Evolutionary conservation across 2,888 invertebrate genomes (phyloP).

Genomic region (Leptopilina drosophilae): DNA sequence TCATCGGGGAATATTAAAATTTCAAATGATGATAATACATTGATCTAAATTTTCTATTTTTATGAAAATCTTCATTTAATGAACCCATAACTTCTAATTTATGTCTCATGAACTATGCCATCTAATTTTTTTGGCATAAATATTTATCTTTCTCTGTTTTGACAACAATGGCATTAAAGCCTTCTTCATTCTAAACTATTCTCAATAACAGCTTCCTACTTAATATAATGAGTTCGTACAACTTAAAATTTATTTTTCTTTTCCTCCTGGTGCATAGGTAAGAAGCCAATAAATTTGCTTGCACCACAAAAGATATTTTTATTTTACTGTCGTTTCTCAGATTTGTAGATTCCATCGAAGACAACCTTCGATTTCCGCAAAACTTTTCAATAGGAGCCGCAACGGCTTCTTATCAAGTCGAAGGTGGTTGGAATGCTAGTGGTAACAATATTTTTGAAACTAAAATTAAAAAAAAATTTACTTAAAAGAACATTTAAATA

Average conservation of each 20-base stretch:
- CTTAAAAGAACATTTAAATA: no score
- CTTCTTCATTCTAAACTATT: no score
- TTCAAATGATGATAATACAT: no score
- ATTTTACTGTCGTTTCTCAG: neutral
- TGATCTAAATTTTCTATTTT: no score
- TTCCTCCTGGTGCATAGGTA: neutral
- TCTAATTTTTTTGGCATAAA: no score
- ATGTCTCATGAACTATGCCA: no score
- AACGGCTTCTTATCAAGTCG: conserved; percentile 81
- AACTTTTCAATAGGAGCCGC: conserved; percentile 79
- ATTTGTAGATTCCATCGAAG: neutral
- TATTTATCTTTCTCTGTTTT: no score
- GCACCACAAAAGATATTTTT: neutral
- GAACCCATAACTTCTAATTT: no score
- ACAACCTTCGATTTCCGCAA: neutral
- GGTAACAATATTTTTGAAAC: conserved; percentile 43
- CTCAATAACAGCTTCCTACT: no score
- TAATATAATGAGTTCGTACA: neutral
- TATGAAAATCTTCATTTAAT: no score
- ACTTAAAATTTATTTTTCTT: neutral
- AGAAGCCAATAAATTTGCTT: neutral
- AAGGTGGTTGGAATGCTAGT: conserved; percentile 78
- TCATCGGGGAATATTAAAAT: no score
- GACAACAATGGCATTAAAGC: no score
- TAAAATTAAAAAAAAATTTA: neutral